These are phyloP conservation scores for Morpho deidamia DNA, from an alignment of 2,888 invertebrate species.

Conservation along the genomic window DNA sequence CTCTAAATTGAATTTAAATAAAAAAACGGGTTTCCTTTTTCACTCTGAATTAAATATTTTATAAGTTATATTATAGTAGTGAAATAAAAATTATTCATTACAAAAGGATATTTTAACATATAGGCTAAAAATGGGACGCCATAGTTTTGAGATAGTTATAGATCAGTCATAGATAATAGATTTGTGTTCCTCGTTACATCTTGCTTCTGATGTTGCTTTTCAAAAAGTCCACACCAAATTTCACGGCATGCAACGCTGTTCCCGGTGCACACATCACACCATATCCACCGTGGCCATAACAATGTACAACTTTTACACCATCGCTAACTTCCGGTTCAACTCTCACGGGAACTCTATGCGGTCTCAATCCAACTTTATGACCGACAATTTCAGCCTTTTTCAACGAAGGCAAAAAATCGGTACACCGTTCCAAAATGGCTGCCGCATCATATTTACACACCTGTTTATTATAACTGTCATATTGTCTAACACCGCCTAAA, in stretches of 20 bases:
- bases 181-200: slow-evolving; percentile 34
- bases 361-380: slow-evolving; percentile 89
- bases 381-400: slow-evolving; percentile 77
- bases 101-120: too few relatives aligned
- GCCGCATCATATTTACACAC: slow-evolving; percentile 85
- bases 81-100: too few relatives aligned
- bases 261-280: slow-evolving; percentile 95
- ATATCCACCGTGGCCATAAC: slow-evolving; percentile 97
- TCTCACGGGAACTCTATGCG: slow-evolving; percentile 85
- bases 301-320: slow-evolving; percentile 86
- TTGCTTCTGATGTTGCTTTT: slow-evolving; percentile 47
- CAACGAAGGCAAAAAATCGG: slow-evolving; percentile 84
- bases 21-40: too few relatives aligned
- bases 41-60: too few relatives aligned
- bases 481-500: slow-evolving; percentile 91
- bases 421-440: slow-evolving; percentile 88
- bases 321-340: slow-evolving; percentile 81
- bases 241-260: slow-evolving; percentile 86
- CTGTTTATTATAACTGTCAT: slow-evolving; percentile 84
- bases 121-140: too few relatives aligned
- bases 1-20: too few relatives aligned
- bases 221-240: slow-evolving; percentile 80
- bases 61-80: too few relatives aligned
- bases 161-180: too few relatives aligned
- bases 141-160: too few relatives aligned